Base-by-base conservation (phyloP, 2,113 vertebrate genomes). In the Scomber colias region DNA sequence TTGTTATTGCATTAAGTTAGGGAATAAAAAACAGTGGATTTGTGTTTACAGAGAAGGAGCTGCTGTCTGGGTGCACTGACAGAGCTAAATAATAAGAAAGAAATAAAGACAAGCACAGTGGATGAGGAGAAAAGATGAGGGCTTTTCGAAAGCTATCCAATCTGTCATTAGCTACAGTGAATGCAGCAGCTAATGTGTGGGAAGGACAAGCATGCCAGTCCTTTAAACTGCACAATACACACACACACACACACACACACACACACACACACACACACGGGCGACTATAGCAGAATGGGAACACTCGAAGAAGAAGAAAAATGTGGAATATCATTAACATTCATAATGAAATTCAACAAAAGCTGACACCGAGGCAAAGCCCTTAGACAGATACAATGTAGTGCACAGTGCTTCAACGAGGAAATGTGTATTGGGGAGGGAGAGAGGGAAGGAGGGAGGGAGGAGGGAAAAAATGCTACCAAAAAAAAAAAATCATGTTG, bases 161-260 rank as follows among this genome's bases (percentile, higher is more conserved):
- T 35, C 83, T 72, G 54, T 79, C 66, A 81, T 70, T 67, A 79
- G 63, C 70, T 75, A 0, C 30, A 59, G 48, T 78, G 79, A 76
- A 81, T 82, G 79, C 86, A 82, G 86, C 87, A 78, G 67, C 76
- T 48, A 64, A 69, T 77, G 85, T 87, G 87, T 89, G 86, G 87
- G 89, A 89, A 81, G 90, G 68, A 75, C 82, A 56, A 15, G 61
- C 75, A 82, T 74, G 75, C 57, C 85, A 86, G 69, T 60, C 56
- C 56, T 59, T 55, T 45, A 61, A 67, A 77, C 60, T 75, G 77
- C 1, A 35, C 44, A 21, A 63, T 12, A 31, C 30, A 50, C 31
- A 40, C 55, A 45, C 27, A 44, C 56, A 51, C 15, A 24, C 46
- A 61, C 49, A 50, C 61, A 59, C 68, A 66, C 66, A 50, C 61